Evolutionary conservation across 2,797 vertebrate genomes (phyloP).

Genomic region (Xenentodon cancila): DNA sequence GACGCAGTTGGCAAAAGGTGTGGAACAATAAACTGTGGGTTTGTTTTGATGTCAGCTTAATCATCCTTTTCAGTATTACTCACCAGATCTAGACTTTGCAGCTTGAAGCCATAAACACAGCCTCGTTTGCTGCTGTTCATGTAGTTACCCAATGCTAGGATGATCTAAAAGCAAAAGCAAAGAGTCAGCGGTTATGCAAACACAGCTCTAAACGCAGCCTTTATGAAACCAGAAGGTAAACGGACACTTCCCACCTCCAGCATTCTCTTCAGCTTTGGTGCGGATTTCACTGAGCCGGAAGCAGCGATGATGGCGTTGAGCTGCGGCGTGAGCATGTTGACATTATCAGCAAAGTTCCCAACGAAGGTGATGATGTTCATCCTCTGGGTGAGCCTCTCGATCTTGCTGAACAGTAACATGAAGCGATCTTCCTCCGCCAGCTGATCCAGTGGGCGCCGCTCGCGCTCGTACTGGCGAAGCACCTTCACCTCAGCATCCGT

Average conservation of each 20-base stretch:
- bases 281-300: slow-evolving; percentile 93
- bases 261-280: slow-evolving; percentile 93
- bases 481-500: slow-evolving; percentile 92
- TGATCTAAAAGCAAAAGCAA: slow-evolving; percentile 83
- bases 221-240: not conserved
- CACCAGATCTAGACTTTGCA: slow-evolving; percentile 97
- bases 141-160: slow-evolving; percentile 96
- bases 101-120: slow-evolving; percentile 95
- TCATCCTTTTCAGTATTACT: slow-evolving; percentile 41
- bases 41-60: not conserved
- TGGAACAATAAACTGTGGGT: not conserved
- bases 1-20: slow-evolving; percentile 4
- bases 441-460: slow-evolving; percentile 92
- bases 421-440: slow-evolving; percentile 94
- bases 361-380: slow-evolving; percentile 98
- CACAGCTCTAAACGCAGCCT: not conserved
- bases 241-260: slow-evolving; percentile 85
- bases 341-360: slow-evolving; percentile 92
- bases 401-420: slow-evolving; percentile 96
- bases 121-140: slow-evolving; percentile 99
- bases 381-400: slow-evolving; percentile 94
- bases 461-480: slow-evolving; percentile 92
- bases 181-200: not conserved
- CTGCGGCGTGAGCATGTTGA: slow-evolving; percentile 95
- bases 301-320: slow-evolving; percentile 94